Conservation (phyloP, 92 coral and sea anemone species). For the Bergia sp. region DNA sequence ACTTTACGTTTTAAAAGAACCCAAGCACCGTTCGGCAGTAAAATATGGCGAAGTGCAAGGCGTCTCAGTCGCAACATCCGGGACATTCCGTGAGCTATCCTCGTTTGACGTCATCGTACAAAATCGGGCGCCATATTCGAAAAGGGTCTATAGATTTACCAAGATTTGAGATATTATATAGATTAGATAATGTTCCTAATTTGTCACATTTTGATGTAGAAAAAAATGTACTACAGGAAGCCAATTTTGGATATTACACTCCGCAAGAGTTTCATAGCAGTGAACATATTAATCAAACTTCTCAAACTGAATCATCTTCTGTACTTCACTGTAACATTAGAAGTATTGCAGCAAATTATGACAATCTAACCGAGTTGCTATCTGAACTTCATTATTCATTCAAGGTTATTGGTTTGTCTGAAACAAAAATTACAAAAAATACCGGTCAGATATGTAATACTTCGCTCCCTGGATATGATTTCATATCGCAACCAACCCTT, state of each 20-base stretch:
- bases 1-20: no score
- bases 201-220: slow-evolving; percentile 46
- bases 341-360: slow-evolving; percentile 58
- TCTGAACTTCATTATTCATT: slow-evolving; percentile 42
- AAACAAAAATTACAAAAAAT: slow-evolving; percentile 42
- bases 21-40: no score
- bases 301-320: slow-evolving; percentile 44
- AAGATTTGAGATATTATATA: slow-evolving; percentile 18
- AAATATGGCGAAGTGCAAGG: no score
- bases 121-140: no score
- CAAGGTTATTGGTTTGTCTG: slow-evolving; percentile 51
- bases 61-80: no score
- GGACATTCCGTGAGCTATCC: no score
- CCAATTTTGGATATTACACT: slow-evolving; percentile 51
- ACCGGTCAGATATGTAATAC: slow-evolving; percentile 38
- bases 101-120: no score
- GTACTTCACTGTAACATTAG: slow-evolving; percentile 51
- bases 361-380: slow-evolving; percentile 40
- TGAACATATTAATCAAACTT: slow-evolving; percentile 34
- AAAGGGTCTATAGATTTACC: not conserved
- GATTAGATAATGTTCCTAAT: slow-evolving; percentile 8
- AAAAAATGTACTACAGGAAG: slow-evolving; percentile 31
- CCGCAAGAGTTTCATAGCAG: slow-evolving; percentile 35
- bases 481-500: slow-evolving; percentile 47
- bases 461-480: slow-evolving; percentile 49